Base-by-base conservation (phyloP, 2,888 invertebrate genomes). In the Tenthredo notha region DNA sequence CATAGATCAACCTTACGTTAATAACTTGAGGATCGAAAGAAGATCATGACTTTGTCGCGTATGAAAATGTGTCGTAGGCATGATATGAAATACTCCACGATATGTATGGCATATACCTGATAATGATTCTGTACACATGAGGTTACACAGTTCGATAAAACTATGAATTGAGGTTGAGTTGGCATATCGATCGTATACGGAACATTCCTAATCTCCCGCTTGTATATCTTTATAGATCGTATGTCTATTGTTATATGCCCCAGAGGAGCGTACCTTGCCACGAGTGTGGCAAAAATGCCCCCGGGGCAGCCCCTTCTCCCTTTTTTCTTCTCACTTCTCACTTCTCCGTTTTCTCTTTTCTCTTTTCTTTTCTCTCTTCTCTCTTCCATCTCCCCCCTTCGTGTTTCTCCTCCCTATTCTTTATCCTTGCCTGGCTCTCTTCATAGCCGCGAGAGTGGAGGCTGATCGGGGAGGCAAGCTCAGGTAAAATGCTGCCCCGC, bases 211-310 rank as follows among this genome's bases (percentile, higher is more conserved):
- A 84, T 18, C 54, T 84, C 58, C 75, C 84, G 54, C 84, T 75
- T 50, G 77, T 21, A 18, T 18, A 18, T 18, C 33, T 67, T 50
- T 40, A 80, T 80, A 40, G 80, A 80, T 61, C 61, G 80, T 80
- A 80, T 58, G 65, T 78, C 78, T 67, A 50, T 82, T 80, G 84
- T 82, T 58, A 33, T 58, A 33, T 37, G 67, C 72, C 43, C 25
- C 40, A 50, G 25, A 58, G 67, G 85, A 89, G 86, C 87, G 86
- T 87, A 83, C 87, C 87, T 87, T 86, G 86, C 87, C 88, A 88
- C 87, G 88, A 88, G 90, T 89, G 89, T 89, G 89, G 88, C 88
- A 87, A 90, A 90, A 91, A 88, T 88, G 88, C 90, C 90, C 91
- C 88, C 87, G 85, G 88, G 90, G 87, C 86, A 88, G 84, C 85